A percentile compares a stretch with the other conserved stretches of the same genome.
Conservation (phyloP, 2,797 vertebrate genomes). For the Onychomys arenicola region DNA sequence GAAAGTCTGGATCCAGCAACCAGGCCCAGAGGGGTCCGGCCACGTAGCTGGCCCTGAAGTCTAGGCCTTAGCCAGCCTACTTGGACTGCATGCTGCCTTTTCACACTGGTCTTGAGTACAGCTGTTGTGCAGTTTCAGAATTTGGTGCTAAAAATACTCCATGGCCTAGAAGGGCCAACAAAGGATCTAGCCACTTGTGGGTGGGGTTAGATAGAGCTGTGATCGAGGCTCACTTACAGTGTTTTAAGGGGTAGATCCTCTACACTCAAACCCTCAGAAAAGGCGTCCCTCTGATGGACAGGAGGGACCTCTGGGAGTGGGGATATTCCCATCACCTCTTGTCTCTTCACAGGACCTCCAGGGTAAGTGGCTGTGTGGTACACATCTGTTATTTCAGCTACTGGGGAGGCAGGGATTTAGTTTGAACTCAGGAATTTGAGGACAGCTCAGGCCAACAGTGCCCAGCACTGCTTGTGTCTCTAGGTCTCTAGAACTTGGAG, state of each 20-base stretch:
- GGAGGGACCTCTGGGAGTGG: background rate
- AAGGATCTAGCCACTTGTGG: conserved; percentile 53
- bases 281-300: background rate
- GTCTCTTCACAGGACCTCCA: background rate
- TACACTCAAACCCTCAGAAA: background rate
- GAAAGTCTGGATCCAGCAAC: background rate
- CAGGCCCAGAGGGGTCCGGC: background rate
- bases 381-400: background rate
- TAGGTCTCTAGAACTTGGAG: background rate
- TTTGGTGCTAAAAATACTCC: conserved; percentile 71
- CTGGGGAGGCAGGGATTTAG: background rate
- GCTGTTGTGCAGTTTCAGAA: conserved; percentile 52
- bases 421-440: background rate
- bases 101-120: background rate
- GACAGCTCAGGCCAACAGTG: background rate
- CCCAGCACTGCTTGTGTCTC: background rate
- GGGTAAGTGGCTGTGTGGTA: background rate
- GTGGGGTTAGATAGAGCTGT: background rate
- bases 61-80: background rate
- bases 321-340: background rate
- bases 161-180: conserved; percentile 19
- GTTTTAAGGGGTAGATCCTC: background rate
- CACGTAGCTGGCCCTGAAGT: background rate
- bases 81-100: background rate
- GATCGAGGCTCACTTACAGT: background rate